Percentiles rank a stretch among this genome's conserved stretches.
Evolutionary conservation across 2,888 invertebrate species (phyloP).

Genomic region (Ceratothoa steindachneri): DNA sequence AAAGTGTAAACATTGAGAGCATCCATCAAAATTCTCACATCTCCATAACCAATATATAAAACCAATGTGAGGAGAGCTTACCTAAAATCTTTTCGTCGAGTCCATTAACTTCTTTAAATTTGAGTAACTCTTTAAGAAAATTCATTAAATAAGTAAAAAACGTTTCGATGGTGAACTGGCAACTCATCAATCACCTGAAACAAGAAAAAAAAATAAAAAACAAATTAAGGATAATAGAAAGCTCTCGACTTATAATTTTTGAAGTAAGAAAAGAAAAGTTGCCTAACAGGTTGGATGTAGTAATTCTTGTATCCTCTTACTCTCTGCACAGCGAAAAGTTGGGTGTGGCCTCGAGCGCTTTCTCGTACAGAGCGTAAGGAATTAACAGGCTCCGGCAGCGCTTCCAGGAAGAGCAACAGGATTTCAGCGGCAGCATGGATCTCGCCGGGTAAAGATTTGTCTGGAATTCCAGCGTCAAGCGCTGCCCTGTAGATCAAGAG

Average conservation of each 20-base stretch:
- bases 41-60: too few species aligned
- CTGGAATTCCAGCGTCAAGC: conserved; percentile 41
- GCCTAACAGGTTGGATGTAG: too few species aligned
- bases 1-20: too few species aligned
- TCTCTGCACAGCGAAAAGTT: conserved; percentile 82
- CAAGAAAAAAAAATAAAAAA: conserved; percentile 41
- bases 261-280: too few species aligned
- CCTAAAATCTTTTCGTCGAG: conserved; percentile 77
- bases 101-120: conserved; percentile 69
- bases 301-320: too few species aligned
- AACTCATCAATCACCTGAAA: conserved; percentile 60
- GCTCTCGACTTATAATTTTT: too few species aligned
- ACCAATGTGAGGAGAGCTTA: too few species aligned
- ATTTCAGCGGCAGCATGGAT: conserved; percentile 89
- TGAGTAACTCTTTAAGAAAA: conserved; percentile 81
- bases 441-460: conserved; percentile 65
- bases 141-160: conserved; percentile 71
- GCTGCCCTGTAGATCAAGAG: conserved; percentile 18
- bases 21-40: too few species aligned
- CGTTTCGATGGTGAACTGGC: conserved; percentile 54
- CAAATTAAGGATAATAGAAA: too few species aligned
- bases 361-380: conserved; percentile 73
- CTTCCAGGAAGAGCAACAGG: conserved; percentile 76
- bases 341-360: conserved; percentile 70
- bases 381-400: conserved; percentile 86